Evolutionary conservation across 2,888 invertebrate genomes (phyloP).

Genomic region (Allygus modestus): DNA sequence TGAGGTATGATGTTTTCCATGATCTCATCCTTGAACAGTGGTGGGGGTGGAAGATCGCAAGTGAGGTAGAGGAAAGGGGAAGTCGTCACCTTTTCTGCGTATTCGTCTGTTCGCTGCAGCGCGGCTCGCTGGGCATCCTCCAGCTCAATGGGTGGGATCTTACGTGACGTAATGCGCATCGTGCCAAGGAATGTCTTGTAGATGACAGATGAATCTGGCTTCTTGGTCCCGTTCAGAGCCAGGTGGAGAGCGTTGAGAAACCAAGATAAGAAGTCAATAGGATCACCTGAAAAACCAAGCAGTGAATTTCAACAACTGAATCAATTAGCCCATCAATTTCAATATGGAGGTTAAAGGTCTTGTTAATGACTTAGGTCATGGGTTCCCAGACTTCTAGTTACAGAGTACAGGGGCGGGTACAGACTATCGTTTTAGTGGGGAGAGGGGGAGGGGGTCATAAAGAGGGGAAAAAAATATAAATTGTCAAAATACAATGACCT

Average conservation of each 20-base stretch:
- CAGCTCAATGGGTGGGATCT: conserved; percentile 94
- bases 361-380: no score
- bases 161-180: conserved; percentile 93
- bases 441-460: no score
- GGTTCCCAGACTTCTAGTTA: no score
- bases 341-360: no score
- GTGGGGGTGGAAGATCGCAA: conserved; percentile 98
- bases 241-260: conserved; percentile 97
- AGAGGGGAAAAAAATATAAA: no score
- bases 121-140: conserved; percentile 92
- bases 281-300: conserved; percentile 84
- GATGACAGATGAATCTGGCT: conserved; percentile 92
- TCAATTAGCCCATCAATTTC: no score
- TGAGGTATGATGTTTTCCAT: conserved; percentile 99
- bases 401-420: no score
- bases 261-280: conserved; percentile 99
- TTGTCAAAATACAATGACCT: no score
- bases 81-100: conserved; percentile 88
- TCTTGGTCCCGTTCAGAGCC: conserved; percentile 95
- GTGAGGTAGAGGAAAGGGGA: conserved; percentile 98
- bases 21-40: conserved; percentile 97
- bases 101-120: conserved; percentile 89
- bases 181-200: conserved; percentile 96
- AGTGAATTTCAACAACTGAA: no score
- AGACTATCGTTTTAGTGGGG: no score